Evolutionary conservation across 2,888 invertebrate species (phyloP), one percentile per base, ranked within the genome.

Genomic region (Coenonympha glycerion): DNA sequence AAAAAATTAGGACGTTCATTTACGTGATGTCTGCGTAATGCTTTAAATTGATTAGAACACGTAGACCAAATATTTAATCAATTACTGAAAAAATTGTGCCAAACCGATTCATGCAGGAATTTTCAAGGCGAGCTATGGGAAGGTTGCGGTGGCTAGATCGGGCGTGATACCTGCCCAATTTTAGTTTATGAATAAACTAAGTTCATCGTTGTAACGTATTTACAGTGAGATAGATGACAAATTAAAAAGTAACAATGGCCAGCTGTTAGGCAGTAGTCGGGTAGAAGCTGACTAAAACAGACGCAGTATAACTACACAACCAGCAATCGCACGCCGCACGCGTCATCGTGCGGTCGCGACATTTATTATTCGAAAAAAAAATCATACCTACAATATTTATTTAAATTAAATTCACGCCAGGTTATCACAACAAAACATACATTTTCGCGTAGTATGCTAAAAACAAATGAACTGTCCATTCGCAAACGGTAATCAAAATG

Each of bases 151-250:
- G 39, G 8, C 8, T 34, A 51, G 48, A 37, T 41, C 47, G 11
- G 40, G 49, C 50, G 53, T 60, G 52, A 55, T 53, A 59, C 61
- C n/a, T n/a, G n/a, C n/a, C 61, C 61, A 61, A 69, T 67, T 66
- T 59, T 61, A 66, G 60, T 64, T 62, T 55, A 57, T 61, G 56
- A 59, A 63, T 65, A 68, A 59, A 59, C 57, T 61, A 57, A 59
- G 60, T 63, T 70, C 63, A 68, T 58, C 54, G 56, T 59, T 59
- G 70, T 76, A 76, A 79, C 80, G 79, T 22, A 22, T 37, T 80
- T 79, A 82, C 79, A 76, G 71, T 72, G 60, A 73, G 76, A 82
- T 81, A 83, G 81, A 79, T 69, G 76, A 80, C 79, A 77, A 83
- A 84, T 79, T 81, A 81, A 82, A 83, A 74, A 72, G 74, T 74